A percentile compares a stretch with the other conserved stretches of the same genome.
Evolutionary conservation across 2,113 vertebrate genomes (phyloP).

Genomic region (Chauna torquata): DNA sequence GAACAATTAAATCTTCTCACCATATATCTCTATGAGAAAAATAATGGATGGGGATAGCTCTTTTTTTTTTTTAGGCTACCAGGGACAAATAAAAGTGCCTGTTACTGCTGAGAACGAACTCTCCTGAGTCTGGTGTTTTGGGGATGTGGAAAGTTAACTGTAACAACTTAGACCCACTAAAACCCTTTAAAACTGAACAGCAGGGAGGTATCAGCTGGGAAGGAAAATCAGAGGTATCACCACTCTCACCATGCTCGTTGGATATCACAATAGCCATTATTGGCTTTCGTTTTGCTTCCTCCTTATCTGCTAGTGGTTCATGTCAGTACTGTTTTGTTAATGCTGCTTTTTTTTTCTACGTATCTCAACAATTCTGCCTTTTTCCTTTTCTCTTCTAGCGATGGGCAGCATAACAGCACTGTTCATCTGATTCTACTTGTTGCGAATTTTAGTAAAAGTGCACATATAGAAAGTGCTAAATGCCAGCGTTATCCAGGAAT

Average conservation of each 20-base stretch:
- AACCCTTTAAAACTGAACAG: neutral
- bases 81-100: neutral
- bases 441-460: rapidly evolving
- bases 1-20: constrained; percentile 17
- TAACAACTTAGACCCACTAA: neutral
- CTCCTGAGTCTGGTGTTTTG: neutral
- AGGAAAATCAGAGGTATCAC: neutral
- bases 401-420: neutral
- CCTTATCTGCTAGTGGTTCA: neutral
- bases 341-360: neutral
- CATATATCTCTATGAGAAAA: neutral
- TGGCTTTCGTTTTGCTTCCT: neutral
- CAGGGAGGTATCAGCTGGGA: too few relatives aligned
- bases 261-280: neutral
- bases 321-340: neutral
- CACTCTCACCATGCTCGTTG: neutral
- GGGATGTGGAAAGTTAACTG: neutral
- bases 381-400: neutral
- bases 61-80: neutral
- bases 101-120: neutral
- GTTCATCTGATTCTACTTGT: neutral
- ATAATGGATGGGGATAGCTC: neutral
- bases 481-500: neutral
- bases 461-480: neutral
- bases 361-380: neutral